Evolutionary conservation across 2,888 invertebrate genomes (phyloP), one percentile per base, ranked within the genome.

Genomic region (Nomada flava): DNA sequence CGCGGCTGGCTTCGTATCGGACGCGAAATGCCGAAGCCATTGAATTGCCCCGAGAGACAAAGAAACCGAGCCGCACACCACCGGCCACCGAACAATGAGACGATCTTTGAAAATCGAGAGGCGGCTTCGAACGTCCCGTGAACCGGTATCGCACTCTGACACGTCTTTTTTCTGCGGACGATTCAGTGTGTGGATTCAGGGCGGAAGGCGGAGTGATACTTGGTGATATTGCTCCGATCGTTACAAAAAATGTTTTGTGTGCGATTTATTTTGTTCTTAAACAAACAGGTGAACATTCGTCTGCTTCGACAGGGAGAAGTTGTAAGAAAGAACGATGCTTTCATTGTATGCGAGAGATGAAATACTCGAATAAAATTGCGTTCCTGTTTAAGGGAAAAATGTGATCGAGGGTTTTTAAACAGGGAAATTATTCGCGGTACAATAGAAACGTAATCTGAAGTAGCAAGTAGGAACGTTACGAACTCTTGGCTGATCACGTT

Each of bases 21-120:
- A 74, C 70, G 71, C 78, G 79, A 86, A 84, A 86, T 67, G 75
- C 55, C 80, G 88, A 87, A 87, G 87, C 87, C 88, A 84, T 87
- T 86, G 84, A 86, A 86, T 86, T 59, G 67, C 68, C 72, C 47
- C 15, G 29, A 76, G 79, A 82, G 84, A 82, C 79, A 86, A 74
- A 87, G 78, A 69, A 74, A 82, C 50, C 62, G 59, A n/a, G 18
- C 71, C 47, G 44, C 44, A 47, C 57, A 75, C 47, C 42, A 68
- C 44, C 64, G n/a, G 55, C 20, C 23, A 1, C 55, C 55, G 18
- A 72, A 73, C 72, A 69, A 71, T 75, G 53, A 67, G 44, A 26
- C 68, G 60, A 76, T 80, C 65, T 83, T 55, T 83, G 74, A 64
- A 74, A 84, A 83, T 81, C 68, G 79, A 84, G 71, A 62, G 68